Conservation (phyloP, 2,113 vertebrate genomes). For the Sprattus sprattus region DNA sequence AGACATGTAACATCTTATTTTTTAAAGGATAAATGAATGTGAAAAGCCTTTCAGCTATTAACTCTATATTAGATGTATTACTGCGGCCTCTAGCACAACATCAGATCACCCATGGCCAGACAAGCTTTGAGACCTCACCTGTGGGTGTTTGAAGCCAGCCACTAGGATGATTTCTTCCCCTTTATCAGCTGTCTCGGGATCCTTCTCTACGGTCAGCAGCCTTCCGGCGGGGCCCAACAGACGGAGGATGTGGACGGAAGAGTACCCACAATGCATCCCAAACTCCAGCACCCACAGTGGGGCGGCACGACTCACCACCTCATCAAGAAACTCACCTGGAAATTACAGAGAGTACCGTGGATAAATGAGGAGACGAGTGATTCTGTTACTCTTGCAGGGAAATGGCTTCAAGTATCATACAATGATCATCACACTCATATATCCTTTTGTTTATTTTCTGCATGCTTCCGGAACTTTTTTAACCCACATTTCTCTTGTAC, state of each 20-base stretch:
- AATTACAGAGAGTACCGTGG: background rate
- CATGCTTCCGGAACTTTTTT: background rate
- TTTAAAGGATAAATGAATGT: background rate
- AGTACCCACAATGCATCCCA: conserved; percentile 68
- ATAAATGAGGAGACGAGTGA: background rate
- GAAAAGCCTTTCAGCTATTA: background rate
- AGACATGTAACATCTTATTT: background rate
- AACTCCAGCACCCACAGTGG: conserved; percentile 59
- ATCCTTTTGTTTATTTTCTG: background rate
- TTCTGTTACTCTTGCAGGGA: background rate
- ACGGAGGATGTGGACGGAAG: conserved; percentile 59
- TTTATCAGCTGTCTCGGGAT: conserved; percentile 56
- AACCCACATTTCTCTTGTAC: too few relatives aligned
- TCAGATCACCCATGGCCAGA: too few relatives aligned
- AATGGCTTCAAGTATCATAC: background rate
- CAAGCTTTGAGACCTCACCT: conserved; percentile 33
- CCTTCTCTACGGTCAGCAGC: conserved; percentile 67
- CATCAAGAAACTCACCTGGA: conserved; percentile 59
- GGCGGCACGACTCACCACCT: conserved; percentile 46
- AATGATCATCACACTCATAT: background rate
- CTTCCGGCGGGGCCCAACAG: conserved; percentile 59
- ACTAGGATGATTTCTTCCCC: conserved; percentile 70
- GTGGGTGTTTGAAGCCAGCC: conserved; percentile 63
- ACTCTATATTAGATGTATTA: too few relatives aligned
- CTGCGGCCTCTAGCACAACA: too few relatives aligned